These are phyloP conservation scores for Gryllus bimaculatus DNA, from an alignment of 1,140 invertebrate genomes.

Conservation along the genomic window DNA sequence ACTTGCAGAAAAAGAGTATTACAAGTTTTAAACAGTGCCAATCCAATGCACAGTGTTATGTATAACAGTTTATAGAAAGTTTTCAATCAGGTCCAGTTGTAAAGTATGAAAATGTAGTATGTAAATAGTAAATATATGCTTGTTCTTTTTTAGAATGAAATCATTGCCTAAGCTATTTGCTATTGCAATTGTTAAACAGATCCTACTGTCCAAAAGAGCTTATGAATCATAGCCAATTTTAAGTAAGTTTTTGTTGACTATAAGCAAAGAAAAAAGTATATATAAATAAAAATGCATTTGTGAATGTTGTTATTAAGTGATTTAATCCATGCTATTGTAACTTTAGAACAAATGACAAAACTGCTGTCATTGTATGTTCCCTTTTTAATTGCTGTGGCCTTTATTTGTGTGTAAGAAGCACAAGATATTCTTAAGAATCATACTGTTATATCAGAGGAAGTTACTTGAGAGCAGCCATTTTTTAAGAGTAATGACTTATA, in stretches of 20 bases:
- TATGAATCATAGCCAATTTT: not conserved
- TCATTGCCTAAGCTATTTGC: not conserved
- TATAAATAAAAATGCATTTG: not conserved
- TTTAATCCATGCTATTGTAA: not conserved
- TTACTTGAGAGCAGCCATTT: not conserved
- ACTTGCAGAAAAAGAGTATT: not conserved
- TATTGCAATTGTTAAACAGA: not conserved
- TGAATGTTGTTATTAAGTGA: not conserved
- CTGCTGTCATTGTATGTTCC: not conserved
- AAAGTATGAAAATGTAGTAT: not conserved
- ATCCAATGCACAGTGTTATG: not conserved
- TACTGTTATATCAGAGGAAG: not conserved
- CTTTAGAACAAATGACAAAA: not conserved
- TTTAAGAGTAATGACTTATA: not conserved
- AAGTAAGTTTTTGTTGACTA: not conserved
- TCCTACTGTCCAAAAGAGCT: constrained; percentile 3
- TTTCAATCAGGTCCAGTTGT: not conserved
- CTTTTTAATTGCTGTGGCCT: constrained; percentile 4
- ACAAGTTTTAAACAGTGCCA: not conserved
- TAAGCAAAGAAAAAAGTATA: not conserved
- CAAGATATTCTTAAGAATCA: not conserved
- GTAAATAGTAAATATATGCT: not conserved
- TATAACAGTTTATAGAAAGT: not conserved
- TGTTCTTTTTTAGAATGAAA: not conserved
- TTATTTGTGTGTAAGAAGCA: not conserved